Base-by-base conservation (phyloP, 2,888 invertebrate genomes). In the Aspidiotus rigidus region DNA sequence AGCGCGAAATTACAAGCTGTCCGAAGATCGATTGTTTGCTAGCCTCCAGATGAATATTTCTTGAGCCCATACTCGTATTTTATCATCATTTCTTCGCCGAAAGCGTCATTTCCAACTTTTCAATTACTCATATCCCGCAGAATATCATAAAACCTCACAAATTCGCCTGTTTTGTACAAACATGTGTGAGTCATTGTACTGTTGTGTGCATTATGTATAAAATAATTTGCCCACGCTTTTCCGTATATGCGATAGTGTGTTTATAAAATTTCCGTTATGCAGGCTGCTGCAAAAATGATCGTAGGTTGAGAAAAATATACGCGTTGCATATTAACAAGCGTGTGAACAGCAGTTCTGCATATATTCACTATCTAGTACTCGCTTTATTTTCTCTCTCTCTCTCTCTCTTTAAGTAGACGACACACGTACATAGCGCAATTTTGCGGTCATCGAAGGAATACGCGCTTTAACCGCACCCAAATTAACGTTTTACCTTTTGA, bases 271-370 rank as follows among this genome's bases (percentile, higher is more conserved):
- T 64, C 54, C 54, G 64, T 64, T 62, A 64, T 54, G 39, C 16
- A 53, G 49, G 15, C 54, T 49, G 64, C 54, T 49, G 64, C 55
- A 64, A 55, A 63, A 63, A 53, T 63, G 53, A 63, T 63, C 64
- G 64, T 64, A 64, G 64, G 64, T 64, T 41, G 64, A 64, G 54
- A 53, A 64, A 55, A 64, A 64, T 64, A 53, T 53, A 64, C 41
- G 64, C 64, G 64, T 53, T 64, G 64, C 64, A 64, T 64, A 64
- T 64, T 64, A 64, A 64, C 64, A 41, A 64, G 64, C 49, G 11
- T 49, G 28, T 28, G n/a, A 49, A n/a, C 49, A 49, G 49, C 49
- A 49, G 49, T 49, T 49, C 49, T 49, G 49, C 49, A 49, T 49
- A 49, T 49, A 28, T 28, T 28, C 28, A 28, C 49, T 13, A 49